Evolutionary conservation across 2,113 vertebrate genomes (phyloP).

Genomic region (Myiopsitta monachus): DNA sequence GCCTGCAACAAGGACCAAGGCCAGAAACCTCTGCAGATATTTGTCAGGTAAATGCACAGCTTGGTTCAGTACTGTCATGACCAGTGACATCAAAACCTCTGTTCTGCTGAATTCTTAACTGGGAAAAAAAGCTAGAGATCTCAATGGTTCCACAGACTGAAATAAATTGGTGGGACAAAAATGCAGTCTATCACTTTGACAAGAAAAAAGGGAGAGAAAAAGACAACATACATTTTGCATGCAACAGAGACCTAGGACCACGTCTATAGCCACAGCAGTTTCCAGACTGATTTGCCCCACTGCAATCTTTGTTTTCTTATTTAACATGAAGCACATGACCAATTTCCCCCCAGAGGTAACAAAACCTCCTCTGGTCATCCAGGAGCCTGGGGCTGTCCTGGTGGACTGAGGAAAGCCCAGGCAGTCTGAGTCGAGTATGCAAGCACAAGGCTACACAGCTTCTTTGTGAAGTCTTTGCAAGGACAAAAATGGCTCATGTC

Average conservation of each 20-base stretch:
- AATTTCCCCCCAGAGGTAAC: not conserved
- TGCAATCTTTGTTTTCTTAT: not conserved
- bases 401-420: not conserved
- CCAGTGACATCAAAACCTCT: not conserved
- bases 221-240: not conserved
- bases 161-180: not conserved
- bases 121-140: not conserved
- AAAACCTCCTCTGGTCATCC: accelerated
- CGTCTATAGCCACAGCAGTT: not conserved
- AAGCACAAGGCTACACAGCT: not conserved
- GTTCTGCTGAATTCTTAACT: not conserved
- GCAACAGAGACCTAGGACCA: not conserved
- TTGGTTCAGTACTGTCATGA: not conserved
- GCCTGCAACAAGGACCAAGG: not conserved
- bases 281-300: not conserved
- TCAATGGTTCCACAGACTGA: not conserved
- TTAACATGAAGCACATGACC: not conserved
- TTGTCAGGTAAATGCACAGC: not conserved
- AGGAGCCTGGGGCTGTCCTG: not conserved
- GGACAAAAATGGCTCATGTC: not conserved
- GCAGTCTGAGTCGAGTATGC: not conserved
- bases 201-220: not conserved
- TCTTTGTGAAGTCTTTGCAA: not conserved
- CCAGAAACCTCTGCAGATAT: not conserved
- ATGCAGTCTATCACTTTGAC: not conserved